Evolutionary conservation across 53 echinoderm and acorn worm species (phyloP), one percentile per base, ranked within the genome.

Genomic region (Paelopatides confundens): DNA sequence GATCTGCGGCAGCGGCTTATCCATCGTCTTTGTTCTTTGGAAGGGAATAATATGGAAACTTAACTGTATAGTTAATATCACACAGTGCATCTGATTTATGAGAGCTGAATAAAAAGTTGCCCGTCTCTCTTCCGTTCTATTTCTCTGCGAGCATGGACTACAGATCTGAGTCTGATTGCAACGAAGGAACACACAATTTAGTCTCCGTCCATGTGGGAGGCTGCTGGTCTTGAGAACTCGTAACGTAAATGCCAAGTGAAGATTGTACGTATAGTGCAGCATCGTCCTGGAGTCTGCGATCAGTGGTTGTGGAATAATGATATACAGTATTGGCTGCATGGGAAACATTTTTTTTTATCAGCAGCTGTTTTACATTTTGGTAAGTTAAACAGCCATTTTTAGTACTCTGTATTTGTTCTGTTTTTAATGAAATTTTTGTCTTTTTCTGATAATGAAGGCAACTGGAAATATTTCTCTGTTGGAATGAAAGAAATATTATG

Each of bases 241-340:
- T 74, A 74, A 74, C 74, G 43, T 39, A 74, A n/a, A 74, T 74
- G 47, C 46, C 43, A n/a, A 40, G 36, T 74, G 26, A 28, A 40
- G 40, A 46, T 40, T 46, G 38, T 74, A n/a, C n/a, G 39, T 28
- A 40, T 40, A 74, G n/a, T 74, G n/a, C 18, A 17, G 15, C 17
- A 21, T 58, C 17, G 6, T 21, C 74, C 74, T 74, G 74, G 74
- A 74, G 74, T 74, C 74, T 35, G 74, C 39, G 47, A 74, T 74
- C 74, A 24, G 74, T 74, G 74, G 74, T 74, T 74, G 74, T 74
- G 74, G 74, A 74, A 74, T 74, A 74, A 74, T 74, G 74, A 74
- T 35, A 74, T 74, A 74, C 74, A 40, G 74, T 17, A 24, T 9
- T 26, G 58, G 40, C 74, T 18, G 47, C n/a, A n/a, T n/a, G n/a